A percentile compares a stretch with the other conserved stretches of the same genome.
These are phyloP conservation scores for Aplodontia rufa DNA, from an alignment of 2,113 vertebrate genomes.

Conservation along the genomic window DNA sequence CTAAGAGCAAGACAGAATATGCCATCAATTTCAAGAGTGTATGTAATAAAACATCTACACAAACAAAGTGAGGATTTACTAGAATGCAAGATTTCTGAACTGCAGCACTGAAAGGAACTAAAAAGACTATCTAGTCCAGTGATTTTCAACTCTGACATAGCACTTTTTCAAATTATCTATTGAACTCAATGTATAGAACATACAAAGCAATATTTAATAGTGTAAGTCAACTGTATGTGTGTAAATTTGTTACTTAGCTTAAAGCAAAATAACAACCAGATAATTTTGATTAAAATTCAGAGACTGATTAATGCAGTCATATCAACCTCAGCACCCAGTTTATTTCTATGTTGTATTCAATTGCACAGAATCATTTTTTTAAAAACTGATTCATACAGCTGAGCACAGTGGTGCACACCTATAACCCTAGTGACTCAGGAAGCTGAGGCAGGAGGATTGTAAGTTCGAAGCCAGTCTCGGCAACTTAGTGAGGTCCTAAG, in stretches of 20 bases:
- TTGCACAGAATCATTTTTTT: neutral
- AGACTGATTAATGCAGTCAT: no score
- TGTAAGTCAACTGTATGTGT: no score
- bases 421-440: no score
- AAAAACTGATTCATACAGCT: neutral
- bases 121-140: neutral
- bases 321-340: neutral
- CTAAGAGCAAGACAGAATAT: constrained; percentile 5
- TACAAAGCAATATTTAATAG: no score
- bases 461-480: no score
- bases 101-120: neutral
- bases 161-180: neutral
- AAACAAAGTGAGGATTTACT: neutral
- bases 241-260: no score
- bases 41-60: neutral
- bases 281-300: no score
- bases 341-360: constrained; percentile 30
- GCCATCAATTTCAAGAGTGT: neutral
- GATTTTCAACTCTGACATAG: neutral
- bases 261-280: no score
- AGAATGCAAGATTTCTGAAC: neutral
- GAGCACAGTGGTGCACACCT: no score
- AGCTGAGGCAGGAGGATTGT: no score
- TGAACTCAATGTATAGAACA: no score
- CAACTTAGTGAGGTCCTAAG: no score